Evolutionary conservation across 2,113 vertebrate genomes (phyloP).

Genomic region (Anarrhichthys ocellatus): DNA sequence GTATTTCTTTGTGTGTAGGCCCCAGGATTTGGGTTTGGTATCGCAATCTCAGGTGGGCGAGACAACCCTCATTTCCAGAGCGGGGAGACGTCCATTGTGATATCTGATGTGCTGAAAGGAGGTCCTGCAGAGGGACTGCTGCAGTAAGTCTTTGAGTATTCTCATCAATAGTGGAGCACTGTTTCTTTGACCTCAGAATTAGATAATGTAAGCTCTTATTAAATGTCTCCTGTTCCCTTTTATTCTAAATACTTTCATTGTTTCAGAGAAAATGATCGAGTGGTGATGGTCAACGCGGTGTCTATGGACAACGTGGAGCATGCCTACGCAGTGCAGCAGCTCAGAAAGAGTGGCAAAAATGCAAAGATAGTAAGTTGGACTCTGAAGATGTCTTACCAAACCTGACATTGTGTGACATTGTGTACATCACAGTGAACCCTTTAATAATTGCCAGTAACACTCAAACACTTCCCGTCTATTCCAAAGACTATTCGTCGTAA

Average conservation of each 20-base stretch:
- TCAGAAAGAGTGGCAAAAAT: slow-evolving; percentile 98
- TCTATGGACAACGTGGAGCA: slow-evolving; percentile 99
- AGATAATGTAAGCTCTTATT: background rate
- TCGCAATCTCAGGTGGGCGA: slow-evolving; percentile 97
- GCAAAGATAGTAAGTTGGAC: slow-evolving; percentile 94
- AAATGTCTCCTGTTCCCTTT: background rate
- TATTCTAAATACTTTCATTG: background rate
- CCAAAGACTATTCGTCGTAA: slow-evolving; percentile 94
- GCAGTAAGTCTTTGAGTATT: slow-evolving; percentile 86
- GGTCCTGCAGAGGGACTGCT: slow-evolving; percentile 95
- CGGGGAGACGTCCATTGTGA: slow-evolving; percentile 98
- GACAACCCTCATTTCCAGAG: slow-evolving; percentile 99
- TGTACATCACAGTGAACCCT: background rate
- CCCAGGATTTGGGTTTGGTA: slow-evolving; percentile 97
- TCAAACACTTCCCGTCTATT: slow-evolving; percentile 17
- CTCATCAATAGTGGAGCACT: background rate
- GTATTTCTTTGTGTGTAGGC: slow-evolving; percentile 82
- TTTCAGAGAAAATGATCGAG: slow-evolving; percentile 95
- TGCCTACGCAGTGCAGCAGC: slow-evolving; percentile 96
- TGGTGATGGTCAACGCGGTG: slow-evolving; percentile 98
- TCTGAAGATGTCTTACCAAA: background rate
- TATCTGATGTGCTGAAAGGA: slow-evolving; percentile 98
- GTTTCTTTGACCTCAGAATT: background rate
- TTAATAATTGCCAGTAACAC: background rate
- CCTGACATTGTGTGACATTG: background rate